These are phyloP conservation scores for Lithophane semibrunnea DNA, from an alignment of 2,888 invertebrate species.

Conservation along the genomic window DNA sequence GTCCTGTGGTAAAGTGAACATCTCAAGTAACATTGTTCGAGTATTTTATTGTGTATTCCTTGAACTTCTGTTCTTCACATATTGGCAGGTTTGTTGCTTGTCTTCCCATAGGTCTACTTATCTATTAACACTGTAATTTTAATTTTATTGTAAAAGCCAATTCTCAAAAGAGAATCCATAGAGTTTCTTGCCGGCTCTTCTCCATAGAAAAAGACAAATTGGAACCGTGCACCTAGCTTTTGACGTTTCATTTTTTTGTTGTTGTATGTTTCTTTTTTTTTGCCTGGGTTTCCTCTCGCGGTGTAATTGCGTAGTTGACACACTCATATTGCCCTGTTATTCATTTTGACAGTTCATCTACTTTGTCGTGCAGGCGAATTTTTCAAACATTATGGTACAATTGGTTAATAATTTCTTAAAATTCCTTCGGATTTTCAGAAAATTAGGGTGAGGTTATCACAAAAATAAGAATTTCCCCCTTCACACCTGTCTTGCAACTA, in stretches of 20 bases:
- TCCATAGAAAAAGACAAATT: not conserved
- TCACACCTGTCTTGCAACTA: too few species aligned
- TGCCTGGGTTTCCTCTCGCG: too few species aligned
- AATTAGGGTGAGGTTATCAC: not conserved
- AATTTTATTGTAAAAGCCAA: not conserved
- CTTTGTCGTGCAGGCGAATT: not conserved
- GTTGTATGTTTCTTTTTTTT: too few species aligned
- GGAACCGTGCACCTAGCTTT: not conserved
- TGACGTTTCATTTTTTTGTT: not conserved
- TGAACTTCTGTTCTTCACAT: not conserved
- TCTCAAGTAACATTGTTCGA: slow-evolving; percentile 34
- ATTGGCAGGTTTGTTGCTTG: not conserved
- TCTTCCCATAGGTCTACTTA: too few species aligned
- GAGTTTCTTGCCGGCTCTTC: not conserved
- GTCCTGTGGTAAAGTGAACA: slow-evolving; percentile 49
- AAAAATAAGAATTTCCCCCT: not conserved
- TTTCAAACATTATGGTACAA: not conserved
- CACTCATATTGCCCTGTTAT: not conserved
- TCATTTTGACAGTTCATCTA: not conserved
- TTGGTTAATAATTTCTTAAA: too few species aligned
- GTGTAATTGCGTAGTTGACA: not conserved
- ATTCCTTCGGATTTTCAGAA: too few species aligned
- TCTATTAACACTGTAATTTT: not conserved
- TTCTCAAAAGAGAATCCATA: too few species aligned
- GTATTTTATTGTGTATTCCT: slow-evolving; percentile 20